These are phyloP conservation scores for Dilophus febrilis DNA, from an alignment of 2,888 invertebrate species.

Conservation along the genomic window DNA sequence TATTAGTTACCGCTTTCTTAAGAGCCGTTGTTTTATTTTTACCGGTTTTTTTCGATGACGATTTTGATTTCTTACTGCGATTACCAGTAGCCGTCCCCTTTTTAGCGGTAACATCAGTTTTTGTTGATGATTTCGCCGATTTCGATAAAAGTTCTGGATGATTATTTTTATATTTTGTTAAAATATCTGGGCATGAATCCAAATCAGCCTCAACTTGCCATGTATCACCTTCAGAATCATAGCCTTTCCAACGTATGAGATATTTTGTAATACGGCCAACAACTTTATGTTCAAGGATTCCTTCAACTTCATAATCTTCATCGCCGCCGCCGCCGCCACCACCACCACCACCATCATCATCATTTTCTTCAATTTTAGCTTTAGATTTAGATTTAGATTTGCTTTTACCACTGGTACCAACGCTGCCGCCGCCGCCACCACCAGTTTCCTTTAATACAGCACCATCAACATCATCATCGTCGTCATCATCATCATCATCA, in stretches of 20 bases:
- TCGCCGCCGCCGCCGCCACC: background rate
- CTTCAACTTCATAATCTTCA: slow-evolving; percentile 35
- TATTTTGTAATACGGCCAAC: slow-evolving; percentile 50
- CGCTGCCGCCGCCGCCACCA: too few species aligned
- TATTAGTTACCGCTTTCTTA: too few species aligned
- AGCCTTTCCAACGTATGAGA: slow-evolving; percentile 64
- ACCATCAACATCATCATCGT: background rate
- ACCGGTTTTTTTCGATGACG: too few species aligned
- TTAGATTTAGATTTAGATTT: too few species aligned
- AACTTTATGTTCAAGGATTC: slow-evolving; percentile 50
- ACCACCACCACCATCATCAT: too few species aligned
- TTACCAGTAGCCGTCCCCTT: background rate
- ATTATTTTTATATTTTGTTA: slow-evolving; percentile 33
- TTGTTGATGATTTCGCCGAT: too few species aligned
- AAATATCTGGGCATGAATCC: slow-evolving; percentile 45
- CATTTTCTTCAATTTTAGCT: too few species aligned
- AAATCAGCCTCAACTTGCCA: slow-evolving; percentile 60
- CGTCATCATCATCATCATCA: background rate
- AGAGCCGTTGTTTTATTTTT: too few species aligned
- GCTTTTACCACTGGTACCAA: background rate
- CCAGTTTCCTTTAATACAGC: too few species aligned
- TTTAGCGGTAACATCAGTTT: background rate
- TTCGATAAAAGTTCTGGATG: background rate
- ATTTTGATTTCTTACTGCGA: too few species aligned
- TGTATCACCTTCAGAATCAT: slow-evolving; percentile 47